Evolutionary conservation across 2,113 vertebrate species (phyloP), one percentile per base, ranked within the genome.

Genomic region (Morone chrysops): DNA sequence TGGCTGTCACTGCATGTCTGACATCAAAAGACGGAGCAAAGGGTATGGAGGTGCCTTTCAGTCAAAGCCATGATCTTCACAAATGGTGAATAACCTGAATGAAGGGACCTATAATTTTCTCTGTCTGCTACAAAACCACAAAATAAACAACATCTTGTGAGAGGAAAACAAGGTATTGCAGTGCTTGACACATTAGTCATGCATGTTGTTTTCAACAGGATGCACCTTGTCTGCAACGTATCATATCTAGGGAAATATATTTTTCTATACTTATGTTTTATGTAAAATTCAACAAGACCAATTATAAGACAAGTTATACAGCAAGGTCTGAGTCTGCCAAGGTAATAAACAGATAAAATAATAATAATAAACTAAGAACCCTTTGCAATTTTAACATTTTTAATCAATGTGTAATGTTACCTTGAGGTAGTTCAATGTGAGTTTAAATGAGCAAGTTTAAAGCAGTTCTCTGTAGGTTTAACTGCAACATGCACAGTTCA

Each of bases 1-100:
- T 20, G 54, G 74, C 73, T 85, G 69, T 86, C 79, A 74, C 56
- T 78, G 50, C 40, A 75, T 50, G n/a, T 62, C 72, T 78, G 60
- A 5, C 62, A 83, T 76, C 45, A 83, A 88, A 68, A 48, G 62
- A 74, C 0, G 1, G 6, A 67, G 73, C 43, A 47, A 38, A 80
- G 22, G 13, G 54, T 79, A 45, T 51, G 8, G 60, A 72, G 38
- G 41, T 47, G 67, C n/a, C 48, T 9, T 71, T 70, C 72, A 38
- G 18, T 75, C 20, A 50, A 80, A 74, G 54, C 31, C 50, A 47
- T 14, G 25, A 59, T 67, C 57, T 65, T 71, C 70, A 62, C 51
- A 80, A 36, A 68, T 17, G 61, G 20, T 72, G 51, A 36, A 60
- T 66, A 62, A 75, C 53, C 22, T 9, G 13, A 70, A 78, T 60